phyloP scores from a whole-genome alignment of 2,888 invertebrate genomes.

The Aleiodes leptofemur region DNA sequence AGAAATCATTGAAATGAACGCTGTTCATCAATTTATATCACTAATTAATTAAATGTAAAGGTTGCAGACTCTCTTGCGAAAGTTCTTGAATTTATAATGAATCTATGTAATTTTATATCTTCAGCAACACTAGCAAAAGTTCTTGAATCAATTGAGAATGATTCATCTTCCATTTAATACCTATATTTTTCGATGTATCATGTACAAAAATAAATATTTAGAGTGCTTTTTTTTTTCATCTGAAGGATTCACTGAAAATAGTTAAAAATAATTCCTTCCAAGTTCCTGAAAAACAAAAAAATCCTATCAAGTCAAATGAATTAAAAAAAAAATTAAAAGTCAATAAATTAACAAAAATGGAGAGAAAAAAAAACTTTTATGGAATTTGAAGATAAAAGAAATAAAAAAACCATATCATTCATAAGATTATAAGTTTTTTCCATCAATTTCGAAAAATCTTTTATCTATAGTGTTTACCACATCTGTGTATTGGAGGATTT shows the following conservation, averaged over 20 bases:
- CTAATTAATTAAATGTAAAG: constrained; percentile 30
- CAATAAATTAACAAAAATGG: too few species aligned
- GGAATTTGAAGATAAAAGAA: too few species aligned
- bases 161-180: constrained; percentile 9
- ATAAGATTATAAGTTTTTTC: background rate
- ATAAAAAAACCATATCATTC: background rate
- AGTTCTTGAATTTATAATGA: constrained; percentile 36
- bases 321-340: too few species aligned
- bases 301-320: too few species aligned
- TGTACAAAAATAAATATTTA: background rate
- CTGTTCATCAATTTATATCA: background rate
- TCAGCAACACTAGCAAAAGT: constrained; percentile 9
- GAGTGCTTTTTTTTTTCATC: too few species aligned
- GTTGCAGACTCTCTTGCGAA: constrained; percentile 11
- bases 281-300: too few species aligned
- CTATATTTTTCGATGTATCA: background rate
- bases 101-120: constrained; percentile 37
- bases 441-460: background rate
- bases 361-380: too few species aligned
- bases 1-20: background rate
- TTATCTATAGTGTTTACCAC: background rate
- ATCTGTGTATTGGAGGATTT: too few species aligned
- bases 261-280: too few species aligned
- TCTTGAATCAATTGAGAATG: background rate
- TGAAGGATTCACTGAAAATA: too few species aligned